A percentile compares a stretch with the other conserved stretches of the same genome.
These are phyloP conservation scores for Synergus laeviventris DNA, from an alignment of 2,888 invertebrate genomes.

Conservation along the genomic window DNA sequence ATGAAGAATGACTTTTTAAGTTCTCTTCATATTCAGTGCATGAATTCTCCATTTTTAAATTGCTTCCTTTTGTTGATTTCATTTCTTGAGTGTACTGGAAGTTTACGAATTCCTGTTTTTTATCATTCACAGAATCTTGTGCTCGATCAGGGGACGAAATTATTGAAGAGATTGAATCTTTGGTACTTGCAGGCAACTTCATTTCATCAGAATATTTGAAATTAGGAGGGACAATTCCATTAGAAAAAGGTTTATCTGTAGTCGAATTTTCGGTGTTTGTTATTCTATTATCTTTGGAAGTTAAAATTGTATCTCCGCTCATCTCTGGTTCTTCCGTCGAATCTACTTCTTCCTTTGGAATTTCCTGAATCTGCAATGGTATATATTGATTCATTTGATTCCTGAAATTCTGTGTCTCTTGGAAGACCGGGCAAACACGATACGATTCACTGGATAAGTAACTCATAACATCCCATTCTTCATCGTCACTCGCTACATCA, in stretches of 20 bases:
- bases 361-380: not conserved
- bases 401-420: no score
- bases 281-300: not conserved
- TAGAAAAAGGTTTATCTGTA: not conserved
- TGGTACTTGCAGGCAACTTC: not conserved
- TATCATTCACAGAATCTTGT: not conserved
- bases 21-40: not conserved
- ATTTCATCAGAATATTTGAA: not conserved
- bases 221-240: not conserved
- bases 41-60: not conserved
- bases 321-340: not conserved
- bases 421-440: no score
- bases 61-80: not conserved
- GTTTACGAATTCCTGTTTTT: not conserved
- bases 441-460: not conserved
- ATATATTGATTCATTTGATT: not conserved
- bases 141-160: not conserved
- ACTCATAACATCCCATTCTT: conserved; percentile 5
- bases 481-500: not conserved
- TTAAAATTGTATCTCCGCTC: not conserved
- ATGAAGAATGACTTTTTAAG: not conserved
- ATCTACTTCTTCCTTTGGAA: not conserved
- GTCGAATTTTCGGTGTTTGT: not conserved
- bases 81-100: not conserved
- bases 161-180: not conserved